A percentile compares a stretch with the other conserved stretches of the same genome.
Evolutionary conservation across 2,888 invertebrate species (phyloP).

Genomic region (Pollenia griseotomentosa): DNA sequence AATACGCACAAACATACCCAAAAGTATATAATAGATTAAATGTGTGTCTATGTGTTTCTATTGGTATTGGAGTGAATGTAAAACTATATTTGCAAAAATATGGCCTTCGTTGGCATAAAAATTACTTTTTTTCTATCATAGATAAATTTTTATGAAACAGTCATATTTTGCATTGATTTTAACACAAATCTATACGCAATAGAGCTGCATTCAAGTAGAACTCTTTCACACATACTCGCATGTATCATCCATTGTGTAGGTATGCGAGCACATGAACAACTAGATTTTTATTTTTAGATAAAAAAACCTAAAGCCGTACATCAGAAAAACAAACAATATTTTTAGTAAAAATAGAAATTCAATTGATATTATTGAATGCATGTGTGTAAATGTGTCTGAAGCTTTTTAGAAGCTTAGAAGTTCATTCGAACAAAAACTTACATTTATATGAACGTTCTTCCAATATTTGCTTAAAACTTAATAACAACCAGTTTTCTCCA

Average conservation of each 20-base stretch:
- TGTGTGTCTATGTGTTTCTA: background rate
- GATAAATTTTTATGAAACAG: conserved; percentile 1
- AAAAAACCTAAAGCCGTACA: background rate
- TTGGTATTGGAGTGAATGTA: conserved; percentile 15
- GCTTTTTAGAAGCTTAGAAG: conserved; percentile 39
- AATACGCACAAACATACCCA: too few relatives aligned
- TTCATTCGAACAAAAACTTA: conserved; percentile 23
- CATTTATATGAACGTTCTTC: background rate
- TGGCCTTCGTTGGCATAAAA: conserved; percentile 31
- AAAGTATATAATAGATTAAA: too few relatives aligned
- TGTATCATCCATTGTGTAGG: background rate
- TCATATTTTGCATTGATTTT: conserved; percentile 64
- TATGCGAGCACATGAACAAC: background rate
- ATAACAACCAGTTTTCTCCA: background rate
- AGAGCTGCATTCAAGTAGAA: conserved; percentile 42
- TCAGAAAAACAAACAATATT: conserved; percentile 23
- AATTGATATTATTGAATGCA: conserved; percentile 20
- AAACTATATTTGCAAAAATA: conserved; percentile 30
- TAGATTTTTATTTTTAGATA: background rate
- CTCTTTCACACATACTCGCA: background rate
- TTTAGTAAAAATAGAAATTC: conserved; percentile 40
- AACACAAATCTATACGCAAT: conserved; percentile 59
- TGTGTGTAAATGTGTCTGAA: conserved; percentile 43
- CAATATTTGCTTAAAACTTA: conserved; percentile 51
- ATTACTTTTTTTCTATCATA: background rate